phyloP scores from a whole-genome alignment of 1,140 invertebrate species.

The Dolichoris vasculosae region DNA sequence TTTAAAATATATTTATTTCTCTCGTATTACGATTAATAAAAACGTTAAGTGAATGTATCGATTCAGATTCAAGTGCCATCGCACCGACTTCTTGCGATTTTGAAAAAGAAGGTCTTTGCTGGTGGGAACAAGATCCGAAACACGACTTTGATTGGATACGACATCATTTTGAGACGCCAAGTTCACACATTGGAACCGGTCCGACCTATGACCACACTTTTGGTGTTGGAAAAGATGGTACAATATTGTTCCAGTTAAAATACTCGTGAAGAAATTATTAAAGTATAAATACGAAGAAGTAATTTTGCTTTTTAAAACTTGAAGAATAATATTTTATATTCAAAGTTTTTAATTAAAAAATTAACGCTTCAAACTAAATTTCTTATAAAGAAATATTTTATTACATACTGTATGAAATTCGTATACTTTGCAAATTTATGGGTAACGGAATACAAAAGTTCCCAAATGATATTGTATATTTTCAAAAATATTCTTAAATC shows the following conservation, averaged over 20 bases:
- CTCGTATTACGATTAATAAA: neutral
- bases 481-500: too few species aligned
- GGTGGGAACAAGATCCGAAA: conserved; percentile 82
- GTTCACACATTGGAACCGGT: conserved; percentile 80
- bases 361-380: too few species aligned
- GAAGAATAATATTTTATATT: too few species aligned
- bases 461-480: too few species aligned
- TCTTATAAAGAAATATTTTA: too few species aligned
- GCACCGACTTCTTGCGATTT: conserved; percentile 80
- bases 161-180: conserved; percentile 80
- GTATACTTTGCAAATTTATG: too few species aligned
- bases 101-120: conserved; percentile 80
- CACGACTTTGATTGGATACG: conserved; percentile 87
- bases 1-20: too few species aligned
- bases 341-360: too few species aligned
- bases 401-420: too few species aligned
- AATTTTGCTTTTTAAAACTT: too few species aligned
- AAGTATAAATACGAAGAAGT: too few species aligned
- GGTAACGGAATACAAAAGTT: too few species aligned
- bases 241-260: neutral
- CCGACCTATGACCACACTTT: conserved; percentile 85
- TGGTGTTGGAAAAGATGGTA: conserved; percentile 78
- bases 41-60: neutral
- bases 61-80: conserved; percentile 64
- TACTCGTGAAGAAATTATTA: neutral